phyloP scores from a whole-genome alignment of 2,113 vertebrate species.

The Scophthalmus maximus region DNA sequence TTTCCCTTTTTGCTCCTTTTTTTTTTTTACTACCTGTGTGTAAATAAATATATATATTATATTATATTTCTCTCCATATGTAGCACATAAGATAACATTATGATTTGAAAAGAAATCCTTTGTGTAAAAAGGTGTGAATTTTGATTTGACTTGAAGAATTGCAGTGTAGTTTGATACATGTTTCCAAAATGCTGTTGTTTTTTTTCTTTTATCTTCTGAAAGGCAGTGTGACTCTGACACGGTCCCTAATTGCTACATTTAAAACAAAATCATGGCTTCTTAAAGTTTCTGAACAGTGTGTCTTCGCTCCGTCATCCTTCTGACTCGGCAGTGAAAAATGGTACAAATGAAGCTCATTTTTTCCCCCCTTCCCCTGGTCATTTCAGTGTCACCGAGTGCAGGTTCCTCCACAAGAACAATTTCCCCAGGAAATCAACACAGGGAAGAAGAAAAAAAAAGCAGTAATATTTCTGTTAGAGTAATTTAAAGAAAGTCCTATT shows the following conservation, averaged over 20 bases:
- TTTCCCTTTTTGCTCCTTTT: constrained; percentile 93
- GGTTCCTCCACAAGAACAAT: constrained; percentile 31
- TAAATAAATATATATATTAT: constrained; percentile 83
- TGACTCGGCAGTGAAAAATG: constrained; percentile 71
- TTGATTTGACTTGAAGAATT: constrained; percentile 89
- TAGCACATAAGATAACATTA: constrained; percentile 92
- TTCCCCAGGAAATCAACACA: constrained; percentile 30
- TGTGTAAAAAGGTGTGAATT: constrained; percentile 81
- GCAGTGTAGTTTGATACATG: constrained; percentile 84
- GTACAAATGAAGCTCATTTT: constrained; percentile 71
- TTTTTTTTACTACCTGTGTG: constrained; percentile 97
- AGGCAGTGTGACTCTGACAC: constrained; percentile 51
- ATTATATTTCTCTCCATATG: constrained; percentile 89
- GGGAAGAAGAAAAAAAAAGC: no score
- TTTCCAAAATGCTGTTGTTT: constrained; percentile 81
- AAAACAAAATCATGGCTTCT: constrained; percentile 62
- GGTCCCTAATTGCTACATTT: constrained; percentile 59
- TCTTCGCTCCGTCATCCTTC: constrained; percentile 70
- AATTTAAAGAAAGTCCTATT: constrained; percentile 32
- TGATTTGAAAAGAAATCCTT: constrained; percentile 75
- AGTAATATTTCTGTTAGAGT: constrained; percentile 10
- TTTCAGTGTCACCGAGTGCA: constrained; percentile 47
- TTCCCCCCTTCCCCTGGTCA: constrained; percentile 23
- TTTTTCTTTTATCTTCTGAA: constrained; percentile 30
- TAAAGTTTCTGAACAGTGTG: constrained; percentile 61